A percentile compares a stretch with the other conserved stretches of the same genome.
phyloP scores from a whole-genome alignment of 2,113 vertebrate genomes.

The Macquaria australasica region DNA sequence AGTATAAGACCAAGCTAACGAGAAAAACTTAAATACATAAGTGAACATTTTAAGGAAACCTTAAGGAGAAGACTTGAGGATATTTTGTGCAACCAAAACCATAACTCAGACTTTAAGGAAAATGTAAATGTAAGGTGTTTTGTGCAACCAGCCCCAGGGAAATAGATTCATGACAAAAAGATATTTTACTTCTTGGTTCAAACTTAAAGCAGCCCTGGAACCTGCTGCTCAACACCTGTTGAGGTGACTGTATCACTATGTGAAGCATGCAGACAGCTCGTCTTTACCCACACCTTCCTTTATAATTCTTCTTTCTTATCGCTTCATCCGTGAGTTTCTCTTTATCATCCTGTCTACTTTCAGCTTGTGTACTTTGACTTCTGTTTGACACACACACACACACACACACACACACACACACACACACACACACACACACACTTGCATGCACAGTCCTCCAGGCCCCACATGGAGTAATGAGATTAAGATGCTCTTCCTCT shows the following conservation, averaged over 20 bases:
- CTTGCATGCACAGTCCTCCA: neutral
- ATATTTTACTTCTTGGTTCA: neutral
- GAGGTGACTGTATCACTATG: neutral
- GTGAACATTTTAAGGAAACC: no score
- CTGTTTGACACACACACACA: conserved; percentile 11
- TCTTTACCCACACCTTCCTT: neutral
- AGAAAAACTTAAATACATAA: no score
- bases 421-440: neutral
- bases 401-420: neutral
- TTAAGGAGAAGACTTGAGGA: no score
- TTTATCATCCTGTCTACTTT: neutral
- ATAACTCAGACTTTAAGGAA: no score
- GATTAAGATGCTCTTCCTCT: conserved; percentile 64
- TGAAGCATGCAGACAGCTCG: neutral
- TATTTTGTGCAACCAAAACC: no score
- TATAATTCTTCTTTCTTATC: conserved; percentile 7
- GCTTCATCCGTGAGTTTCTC: conserved; percentile 7
- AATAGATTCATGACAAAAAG: neutral
- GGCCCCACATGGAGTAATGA: conserved; percentile 60
- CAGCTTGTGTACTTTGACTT: neutral
- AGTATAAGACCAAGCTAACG: no score
- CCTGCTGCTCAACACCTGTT: neutral
- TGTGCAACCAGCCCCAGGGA: neutral
- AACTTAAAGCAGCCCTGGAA: neutral
- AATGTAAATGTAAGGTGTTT: no score